Evolutionary conservation across 2,888 invertebrate genomes (phyloP).

Genomic region (Troides oblongomaculatus): DNA sequence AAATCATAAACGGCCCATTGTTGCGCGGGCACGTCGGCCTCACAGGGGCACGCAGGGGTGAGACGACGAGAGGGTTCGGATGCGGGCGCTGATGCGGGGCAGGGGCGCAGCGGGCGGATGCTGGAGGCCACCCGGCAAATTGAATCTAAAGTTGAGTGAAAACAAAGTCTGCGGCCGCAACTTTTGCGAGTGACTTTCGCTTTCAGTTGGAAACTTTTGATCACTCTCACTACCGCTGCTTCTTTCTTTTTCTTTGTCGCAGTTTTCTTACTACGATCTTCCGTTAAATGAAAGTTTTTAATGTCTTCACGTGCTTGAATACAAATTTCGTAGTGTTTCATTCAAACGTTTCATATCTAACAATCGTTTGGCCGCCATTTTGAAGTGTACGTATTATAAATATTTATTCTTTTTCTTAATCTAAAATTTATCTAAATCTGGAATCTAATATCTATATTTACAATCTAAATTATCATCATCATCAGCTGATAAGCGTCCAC

Average conservation of each 20-base stretch:
- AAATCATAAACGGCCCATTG: slow-evolving; percentile 50
- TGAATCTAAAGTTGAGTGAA: slow-evolving; percentile 68
- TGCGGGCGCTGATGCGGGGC: slow-evolving; percentile 32
- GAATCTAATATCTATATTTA: too few relatives aligned
- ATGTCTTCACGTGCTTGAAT: not conserved
- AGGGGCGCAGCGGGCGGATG: slow-evolving; percentile 5
- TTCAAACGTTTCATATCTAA: not conserved
- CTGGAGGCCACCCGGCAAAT: slow-evolving; percentile 51
- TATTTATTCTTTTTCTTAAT: too few relatives aligned
- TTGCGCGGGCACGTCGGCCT: slow-evolving; percentile 39
- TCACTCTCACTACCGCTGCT: slow-evolving; percentile 62
- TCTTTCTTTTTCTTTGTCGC: slow-evolving; percentile 41
- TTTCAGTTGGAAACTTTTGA: slow-evolving; percentile 66
- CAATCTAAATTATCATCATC: too few relatives aligned
- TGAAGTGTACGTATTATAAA: too few relatives aligned
- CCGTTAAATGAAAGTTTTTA: slow-evolving; percentile 13
- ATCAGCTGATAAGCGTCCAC: too few relatives aligned
- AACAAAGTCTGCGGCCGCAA: slow-evolving; percentile 68
- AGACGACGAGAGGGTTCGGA: too few relatives aligned
- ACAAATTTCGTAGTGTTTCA: not conserved
- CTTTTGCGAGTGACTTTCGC: slow-evolving; percentile 70
- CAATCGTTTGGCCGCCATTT: not conserved
- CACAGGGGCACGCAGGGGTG: too few relatives aligned
- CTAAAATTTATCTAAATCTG: too few relatives aligned
- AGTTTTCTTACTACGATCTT: slow-evolving; percentile 24